phyloP scores from a whole-genome alignment of 2,797 vertebrate species.

The Gila robusta region DNA sequence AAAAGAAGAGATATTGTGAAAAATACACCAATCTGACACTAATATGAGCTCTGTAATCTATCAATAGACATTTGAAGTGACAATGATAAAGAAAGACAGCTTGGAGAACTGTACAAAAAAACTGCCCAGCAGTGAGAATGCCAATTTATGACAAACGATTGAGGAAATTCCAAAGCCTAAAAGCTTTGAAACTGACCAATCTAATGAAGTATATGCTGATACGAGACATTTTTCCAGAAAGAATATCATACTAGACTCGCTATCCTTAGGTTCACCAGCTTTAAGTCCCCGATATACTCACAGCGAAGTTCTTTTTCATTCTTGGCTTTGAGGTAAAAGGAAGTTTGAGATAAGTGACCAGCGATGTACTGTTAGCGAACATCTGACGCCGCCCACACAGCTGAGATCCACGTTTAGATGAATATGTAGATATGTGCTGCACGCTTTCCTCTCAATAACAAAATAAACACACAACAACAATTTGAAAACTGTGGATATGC shows the following conservation, averaged over 20 bases:
- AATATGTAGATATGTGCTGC: neutral
- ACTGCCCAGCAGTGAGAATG: neutral
- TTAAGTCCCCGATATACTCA: neutral
- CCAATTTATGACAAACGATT: neutral
- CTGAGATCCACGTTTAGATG: too few species aligned
- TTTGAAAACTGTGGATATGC: neutral
- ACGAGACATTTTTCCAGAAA: neutral
- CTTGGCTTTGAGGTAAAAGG: neutral
- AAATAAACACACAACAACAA: neutral
- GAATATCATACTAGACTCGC: neutral
- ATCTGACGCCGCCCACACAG: neutral
- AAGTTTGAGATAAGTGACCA: neutral
- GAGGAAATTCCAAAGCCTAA: neutral
- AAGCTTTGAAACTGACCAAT: neutral
- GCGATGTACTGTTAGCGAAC: neutral
- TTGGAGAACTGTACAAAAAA: neutral
- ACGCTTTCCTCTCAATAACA: neutral
- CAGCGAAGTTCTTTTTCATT: neutral
- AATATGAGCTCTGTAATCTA: neutral
- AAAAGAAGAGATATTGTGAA: constrained; percentile 66
- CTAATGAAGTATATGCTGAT: neutral
- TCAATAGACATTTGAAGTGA: constrained; percentile 5
- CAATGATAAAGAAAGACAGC: neutral
- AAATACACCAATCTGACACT: constrained; percentile 20
- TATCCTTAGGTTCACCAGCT: too few species aligned